phyloP scores from a whole-genome alignment of 2,888 invertebrate species.

The Eupithecia abbreviata region DNA sequence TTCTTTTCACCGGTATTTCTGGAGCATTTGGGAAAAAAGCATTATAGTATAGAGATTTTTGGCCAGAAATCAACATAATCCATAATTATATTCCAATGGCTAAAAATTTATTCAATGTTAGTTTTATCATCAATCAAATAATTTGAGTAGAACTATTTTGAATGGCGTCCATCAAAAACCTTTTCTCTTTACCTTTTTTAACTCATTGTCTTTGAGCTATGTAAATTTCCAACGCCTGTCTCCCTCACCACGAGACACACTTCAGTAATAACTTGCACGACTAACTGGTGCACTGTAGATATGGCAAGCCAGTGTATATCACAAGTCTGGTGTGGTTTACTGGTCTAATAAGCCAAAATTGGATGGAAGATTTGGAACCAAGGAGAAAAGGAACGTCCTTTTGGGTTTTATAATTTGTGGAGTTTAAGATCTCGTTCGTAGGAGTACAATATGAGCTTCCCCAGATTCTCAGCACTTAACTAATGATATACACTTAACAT shows the following conservation, averaged over 20 bases:
- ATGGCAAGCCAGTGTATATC: constrained; percentile 32
- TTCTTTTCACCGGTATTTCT: too few relatives aligned
- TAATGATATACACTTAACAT: too few relatives aligned
- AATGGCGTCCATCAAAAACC: too few relatives aligned
- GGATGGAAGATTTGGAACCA: background rate
- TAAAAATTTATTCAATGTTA: too few relatives aligned
- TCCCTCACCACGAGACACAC: constrained; percentile 34
- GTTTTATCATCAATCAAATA: too few relatives aligned
- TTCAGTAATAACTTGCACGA: constrained; percentile 46
- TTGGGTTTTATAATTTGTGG: background rate
- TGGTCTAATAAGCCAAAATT: constrained; percentile 12
- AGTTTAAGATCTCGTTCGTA: background rate
- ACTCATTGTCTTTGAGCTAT: background rate
- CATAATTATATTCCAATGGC: too few relatives aligned
- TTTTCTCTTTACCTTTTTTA: too few relatives aligned
- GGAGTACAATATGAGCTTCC: background rate
- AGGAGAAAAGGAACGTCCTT: background rate
- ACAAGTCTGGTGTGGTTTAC: constrained; percentile 18
- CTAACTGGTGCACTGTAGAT: constrained; percentile 28
- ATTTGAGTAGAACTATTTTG: too few relatives aligned
- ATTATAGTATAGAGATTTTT: too few relatives aligned
- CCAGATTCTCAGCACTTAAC: too few relatives aligned
- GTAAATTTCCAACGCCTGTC: background rate
- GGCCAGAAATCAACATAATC: too few relatives aligned
- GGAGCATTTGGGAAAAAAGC: too few relatives aligned